A percentile compares a stretch with the other conserved stretches of the same genome.
Conservation (phyloP, 2,113 vertebrate genomes). For the Centrocercus urophasianus region DNA sequence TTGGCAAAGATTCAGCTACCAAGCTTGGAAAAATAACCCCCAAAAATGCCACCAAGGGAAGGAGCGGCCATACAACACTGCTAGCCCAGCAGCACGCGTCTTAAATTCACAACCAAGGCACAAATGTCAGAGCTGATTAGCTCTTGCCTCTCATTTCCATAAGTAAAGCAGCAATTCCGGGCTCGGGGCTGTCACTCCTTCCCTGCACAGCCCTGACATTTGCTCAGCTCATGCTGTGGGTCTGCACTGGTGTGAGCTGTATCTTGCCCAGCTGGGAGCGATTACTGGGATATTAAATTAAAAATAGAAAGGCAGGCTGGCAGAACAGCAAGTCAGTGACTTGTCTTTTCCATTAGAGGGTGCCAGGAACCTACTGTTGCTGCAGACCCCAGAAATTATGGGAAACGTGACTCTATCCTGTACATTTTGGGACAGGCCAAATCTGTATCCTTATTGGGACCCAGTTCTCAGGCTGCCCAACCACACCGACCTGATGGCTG, state of each 20-base stretch:
- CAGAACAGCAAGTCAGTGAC: conserved; percentile 24
- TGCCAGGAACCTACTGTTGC: conserved; percentile 60
- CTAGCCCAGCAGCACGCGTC: not conserved
- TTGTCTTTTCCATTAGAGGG: conserved; percentile 69
- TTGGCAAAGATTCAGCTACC: not conserved
- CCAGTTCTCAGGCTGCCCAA: accelerated
- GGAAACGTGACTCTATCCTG: not conserved
- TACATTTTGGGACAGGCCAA: not conserved
- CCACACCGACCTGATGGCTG: not conserved
- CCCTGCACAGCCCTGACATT: conserved; percentile 35
- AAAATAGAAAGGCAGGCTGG: conserved; percentile 18
- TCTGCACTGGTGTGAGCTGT: not conserved
- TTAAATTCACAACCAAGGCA: not conserved
- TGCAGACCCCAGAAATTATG: not conserved
- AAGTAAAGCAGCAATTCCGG: not conserved
- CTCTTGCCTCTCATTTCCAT: not conserved
- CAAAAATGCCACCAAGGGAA: not conserved
- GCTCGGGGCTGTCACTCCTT: not conserved
- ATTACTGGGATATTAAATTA: not conserved
- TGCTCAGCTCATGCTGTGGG: not conserved
- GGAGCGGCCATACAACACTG: accelerated
- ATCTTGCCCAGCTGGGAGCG: not conserved
- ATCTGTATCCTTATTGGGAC: not conserved
- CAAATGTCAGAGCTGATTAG: conserved; percentile 37
- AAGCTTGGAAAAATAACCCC: not conserved